phyloP scores from a whole-genome alignment of 2,797 vertebrate species.

The Meda fulgida region DNA sequence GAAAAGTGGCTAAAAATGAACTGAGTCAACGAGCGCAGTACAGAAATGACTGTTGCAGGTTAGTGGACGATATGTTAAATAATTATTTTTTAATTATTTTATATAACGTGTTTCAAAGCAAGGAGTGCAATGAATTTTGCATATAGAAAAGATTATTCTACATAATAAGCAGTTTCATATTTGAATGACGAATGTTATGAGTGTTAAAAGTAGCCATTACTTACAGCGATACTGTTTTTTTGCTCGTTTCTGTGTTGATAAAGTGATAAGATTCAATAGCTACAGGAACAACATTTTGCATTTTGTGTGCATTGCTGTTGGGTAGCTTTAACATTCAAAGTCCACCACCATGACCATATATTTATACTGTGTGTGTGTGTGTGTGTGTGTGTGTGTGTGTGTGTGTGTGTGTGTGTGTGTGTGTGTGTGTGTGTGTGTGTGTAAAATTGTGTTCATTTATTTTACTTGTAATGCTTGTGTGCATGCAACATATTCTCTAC shows the following conservation, averaged over 20 bases:
- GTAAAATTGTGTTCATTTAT: neutral
- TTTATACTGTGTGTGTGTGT: neutral
- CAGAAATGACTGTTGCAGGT: conserved; percentile 4
- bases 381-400: neutral
- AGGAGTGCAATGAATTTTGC: too few relatives aligned
- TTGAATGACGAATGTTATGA: neutral
- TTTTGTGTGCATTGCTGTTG: neutral
- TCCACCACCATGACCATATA: neutral
- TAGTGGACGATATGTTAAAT: neutral
- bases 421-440: neutral
- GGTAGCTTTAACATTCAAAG: neutral
- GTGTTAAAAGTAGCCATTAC: neutral
- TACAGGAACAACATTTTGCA: neutral
- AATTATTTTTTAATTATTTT: neutral
- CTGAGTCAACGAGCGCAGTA: neutral
- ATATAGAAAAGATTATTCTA: neutral
- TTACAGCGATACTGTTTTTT: neutral
- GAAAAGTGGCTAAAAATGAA: neutral
- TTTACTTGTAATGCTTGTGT: neutral
- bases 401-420: neutral
- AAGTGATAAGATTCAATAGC: neutral
- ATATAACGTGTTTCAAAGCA: neutral
- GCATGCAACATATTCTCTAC: neutral
- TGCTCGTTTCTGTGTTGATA: neutral
- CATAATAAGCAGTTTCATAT: neutral